Percentiles rank a stretch among this genome's conserved stretches.
phyloP scores from a whole-genome alignment of 2,113 vertebrate genomes.

The Xenopus tropicalis region DNA sequence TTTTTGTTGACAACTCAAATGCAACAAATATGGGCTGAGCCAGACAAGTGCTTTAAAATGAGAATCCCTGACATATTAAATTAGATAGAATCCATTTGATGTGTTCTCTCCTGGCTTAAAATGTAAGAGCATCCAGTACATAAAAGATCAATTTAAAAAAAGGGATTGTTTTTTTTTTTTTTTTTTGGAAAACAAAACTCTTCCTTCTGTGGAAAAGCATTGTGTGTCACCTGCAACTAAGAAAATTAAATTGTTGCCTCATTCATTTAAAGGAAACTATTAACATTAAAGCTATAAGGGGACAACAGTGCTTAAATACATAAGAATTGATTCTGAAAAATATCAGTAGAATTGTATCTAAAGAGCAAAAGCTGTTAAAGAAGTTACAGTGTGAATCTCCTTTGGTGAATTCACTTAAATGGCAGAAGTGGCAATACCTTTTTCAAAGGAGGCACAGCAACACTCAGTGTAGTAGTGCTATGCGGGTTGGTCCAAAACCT shows the following conservation, averaged over 20 bases:
- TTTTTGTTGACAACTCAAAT: conserved; percentile 42
- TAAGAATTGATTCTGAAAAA: too few species aligned
- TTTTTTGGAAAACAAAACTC: conserved; percentile 6
- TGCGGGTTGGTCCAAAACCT: too few species aligned
- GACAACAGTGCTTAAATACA: too few species aligned
- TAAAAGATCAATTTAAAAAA: conserved; percentile 40
- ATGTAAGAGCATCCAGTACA: conserved; percentile 25
- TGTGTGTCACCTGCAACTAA: neutral
- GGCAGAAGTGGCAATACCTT: too few species aligned
- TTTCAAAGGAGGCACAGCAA: too few species aligned
- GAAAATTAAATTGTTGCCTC: neutral
- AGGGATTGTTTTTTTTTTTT: conserved; percentile 34
- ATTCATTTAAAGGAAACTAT: too few species aligned
- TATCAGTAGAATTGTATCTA: too few species aligned
- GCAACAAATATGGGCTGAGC: conserved; percentile 40
- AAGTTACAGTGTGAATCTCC: too few species aligned
- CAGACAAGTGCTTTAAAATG: conserved; percentile 35
- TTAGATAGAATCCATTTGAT: conserved; percentile 28
- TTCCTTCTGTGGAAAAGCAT: neutral
- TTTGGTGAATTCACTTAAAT: too few species aligned
- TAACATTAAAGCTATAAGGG: too few species aligned
- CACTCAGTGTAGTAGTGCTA: too few species aligned
- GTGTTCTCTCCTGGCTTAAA: conserved; percentile 29
- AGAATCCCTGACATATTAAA: conserved; percentile 42
- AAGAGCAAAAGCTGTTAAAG: too few species aligned